A percentile compares a stretch with the other conserved stretches of the same genome.
These are phyloP conservation scores for Aegithalos caudatus DNA, from an alignment of 2,113 vertebrate species.

Conservation along the genomic window DNA sequence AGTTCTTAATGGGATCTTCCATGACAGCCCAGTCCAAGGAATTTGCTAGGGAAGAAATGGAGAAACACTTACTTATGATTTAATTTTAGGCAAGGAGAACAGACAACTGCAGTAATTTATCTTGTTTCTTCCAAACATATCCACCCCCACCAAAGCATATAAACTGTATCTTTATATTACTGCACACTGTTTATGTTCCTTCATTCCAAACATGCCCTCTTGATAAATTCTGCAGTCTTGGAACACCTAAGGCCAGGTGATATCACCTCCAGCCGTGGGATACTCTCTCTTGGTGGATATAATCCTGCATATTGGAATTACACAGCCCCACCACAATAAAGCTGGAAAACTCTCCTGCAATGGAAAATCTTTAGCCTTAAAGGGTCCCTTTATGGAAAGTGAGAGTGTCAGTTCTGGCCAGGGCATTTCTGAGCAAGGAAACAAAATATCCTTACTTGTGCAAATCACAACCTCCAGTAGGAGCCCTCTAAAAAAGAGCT, in stretches of 20 bases:
- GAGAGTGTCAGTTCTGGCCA: background rate
- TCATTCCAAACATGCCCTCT: background rate
- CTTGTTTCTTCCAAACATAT: background rate
- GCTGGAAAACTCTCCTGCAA: background rate
- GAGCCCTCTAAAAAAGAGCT: background rate
- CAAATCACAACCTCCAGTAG: background rate
- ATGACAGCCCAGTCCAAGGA: background rate
- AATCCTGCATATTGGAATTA: background rate
- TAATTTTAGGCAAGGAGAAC: background rate
- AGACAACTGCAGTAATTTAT: background rate
- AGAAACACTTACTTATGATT: background rate
- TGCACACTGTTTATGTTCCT: background rate
- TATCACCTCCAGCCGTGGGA: fast-evolving
- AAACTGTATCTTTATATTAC: background rate
- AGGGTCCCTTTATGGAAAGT: background rate
- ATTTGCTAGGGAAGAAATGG: background rate
- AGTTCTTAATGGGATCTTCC: background rate
- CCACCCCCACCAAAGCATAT: background rate
- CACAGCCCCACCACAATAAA: background rate
- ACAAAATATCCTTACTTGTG: background rate
- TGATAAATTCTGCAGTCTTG: background rate
- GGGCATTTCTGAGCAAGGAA: background rate
- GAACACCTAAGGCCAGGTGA: background rate
- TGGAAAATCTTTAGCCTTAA: background rate
- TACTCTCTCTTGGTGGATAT: too few relatives aligned